phyloP scores from a whole-genome alignment of 2,797 vertebrate genomes.

The Tolypeutes matacus region DNA sequence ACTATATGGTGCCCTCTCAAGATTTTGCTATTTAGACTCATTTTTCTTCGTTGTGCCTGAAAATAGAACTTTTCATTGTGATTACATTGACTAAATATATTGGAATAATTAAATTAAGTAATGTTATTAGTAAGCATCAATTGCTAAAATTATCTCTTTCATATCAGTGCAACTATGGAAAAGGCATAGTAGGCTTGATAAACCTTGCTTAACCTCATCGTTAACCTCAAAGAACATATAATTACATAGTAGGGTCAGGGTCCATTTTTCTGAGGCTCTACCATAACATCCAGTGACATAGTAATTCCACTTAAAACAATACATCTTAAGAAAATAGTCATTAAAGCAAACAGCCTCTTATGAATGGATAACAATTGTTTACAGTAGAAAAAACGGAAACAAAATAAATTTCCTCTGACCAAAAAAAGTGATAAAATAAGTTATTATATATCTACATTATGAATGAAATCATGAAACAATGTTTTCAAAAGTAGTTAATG shows the following conservation, averaged over 20 bases:
- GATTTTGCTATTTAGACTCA: background rate
- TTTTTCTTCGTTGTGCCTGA: slow-evolving; percentile 37
- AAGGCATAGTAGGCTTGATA: background rate
- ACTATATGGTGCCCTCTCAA: background rate
- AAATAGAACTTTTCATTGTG: slow-evolving; percentile 28
- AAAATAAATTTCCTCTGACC: slow-evolving; percentile 14
- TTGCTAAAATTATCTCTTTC: background rate
- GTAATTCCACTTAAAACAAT: background rate
- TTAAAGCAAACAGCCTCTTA: background rate
- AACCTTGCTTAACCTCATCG: background rate
- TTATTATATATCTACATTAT: background rate
- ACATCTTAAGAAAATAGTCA: background rate
- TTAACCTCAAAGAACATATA: background rate
- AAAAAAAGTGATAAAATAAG: slow-evolving; percentile 47
- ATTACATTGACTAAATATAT: background rate
- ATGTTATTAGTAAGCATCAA: slow-evolving; percentile 5
- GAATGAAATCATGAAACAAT: background rate
- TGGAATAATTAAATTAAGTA: background rate
- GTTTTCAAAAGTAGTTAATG: slow-evolving; percentile 32
- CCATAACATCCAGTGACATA: background rate
- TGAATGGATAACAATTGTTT: background rate
- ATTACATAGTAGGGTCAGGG: background rate
- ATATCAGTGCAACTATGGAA: background rate
- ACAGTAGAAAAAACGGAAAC: background rate
- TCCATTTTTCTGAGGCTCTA: background rate